phyloP scores from a whole-genome alignment of 2,113 vertebrate genomes.

The Bos indicus region DNA sequence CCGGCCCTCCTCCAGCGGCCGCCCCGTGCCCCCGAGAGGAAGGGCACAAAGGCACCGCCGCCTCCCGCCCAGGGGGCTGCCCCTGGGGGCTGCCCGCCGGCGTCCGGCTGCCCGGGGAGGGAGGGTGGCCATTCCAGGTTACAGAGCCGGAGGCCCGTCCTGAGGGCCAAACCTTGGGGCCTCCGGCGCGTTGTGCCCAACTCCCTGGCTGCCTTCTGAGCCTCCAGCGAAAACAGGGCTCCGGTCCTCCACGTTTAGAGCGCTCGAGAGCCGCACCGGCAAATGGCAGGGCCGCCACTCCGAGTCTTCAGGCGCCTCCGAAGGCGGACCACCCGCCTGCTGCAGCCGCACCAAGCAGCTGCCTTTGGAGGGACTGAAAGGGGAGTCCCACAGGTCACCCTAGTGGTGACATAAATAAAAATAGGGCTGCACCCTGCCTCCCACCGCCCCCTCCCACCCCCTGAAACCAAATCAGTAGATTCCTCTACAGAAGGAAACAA shows the following conservation, averaged over 20 bases:
- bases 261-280: constrained; percentile 59
- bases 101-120: neutral
- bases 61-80: neutral
- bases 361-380: constrained; percentile 12
- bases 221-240: constrained; percentile 57
- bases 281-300: constrained; percentile 29
- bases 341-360: neutral
- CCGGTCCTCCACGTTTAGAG: constrained; percentile 56
- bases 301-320: neutral
- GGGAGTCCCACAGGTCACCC: constrained; percentile 46
- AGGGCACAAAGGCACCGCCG: neutral
- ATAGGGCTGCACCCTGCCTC: neutral
- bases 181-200: neutral
- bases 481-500: neutral
- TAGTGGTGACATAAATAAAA: constrained; percentile 50
- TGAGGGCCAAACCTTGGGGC: constrained; percentile 11
- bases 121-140: constrained; percentile 45
- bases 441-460: neutral
- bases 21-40: neutral
- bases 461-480: neutral
- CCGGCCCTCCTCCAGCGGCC: neutral
- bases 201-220: constrained; percentile 24
- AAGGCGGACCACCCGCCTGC: neutral
- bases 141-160: constrained; percentile 27
- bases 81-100: neutral